Evolutionary conservation across 2,113 vertebrate species (phyloP), one percentile per base, ranked within the genome.

Genomic region (Symphodus melops): DNA sequence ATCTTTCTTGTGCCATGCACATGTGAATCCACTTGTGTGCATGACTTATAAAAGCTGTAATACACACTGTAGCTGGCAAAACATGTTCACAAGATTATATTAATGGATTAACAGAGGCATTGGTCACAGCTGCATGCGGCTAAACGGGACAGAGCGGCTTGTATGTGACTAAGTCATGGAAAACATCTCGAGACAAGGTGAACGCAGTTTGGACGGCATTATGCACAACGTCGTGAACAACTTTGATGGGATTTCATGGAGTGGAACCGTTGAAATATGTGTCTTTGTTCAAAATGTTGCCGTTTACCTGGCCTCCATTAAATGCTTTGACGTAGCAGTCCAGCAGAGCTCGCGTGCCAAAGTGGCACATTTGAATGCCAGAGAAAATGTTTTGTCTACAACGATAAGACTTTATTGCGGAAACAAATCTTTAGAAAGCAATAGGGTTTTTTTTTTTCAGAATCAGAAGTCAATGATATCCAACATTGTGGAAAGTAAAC

Each of bases 61-160:
- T 51, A 68, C 57, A 57, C 20, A 46, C 33, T 25, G 74, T 37
- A 49, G 36, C 37, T 61, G 20, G 76, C 37, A 55, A 69, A 39
- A 65, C 21, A 62, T 52, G 52, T 71, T 60, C 44, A 71, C 8
- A 54, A 44, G 56, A 64, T 68, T 71, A 64, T 68, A 49, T 63
- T 70, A 70, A 72, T 49, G 51, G 55, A 21, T 83, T 61, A 83
- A 59, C 54, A 52, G 36, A 58, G 19, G 48, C 68, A 53, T 68
- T 67, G 61, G 58, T 75, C 62, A 53, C 73, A 81, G 76, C 76
- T 74, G 72, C 67, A 51, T 70, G 11, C 42, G 54, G 25, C 51
- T 52, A 23, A 49, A 28, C 41, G 17, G 41, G 44, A 41, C 23
- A 37, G 10, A 14, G 4, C 1, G 37, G 39, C 36, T 48, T 52